Conservation (phyloP, 64 coral and sea anemone species). For the Pachyseris speciosa region DNA sequence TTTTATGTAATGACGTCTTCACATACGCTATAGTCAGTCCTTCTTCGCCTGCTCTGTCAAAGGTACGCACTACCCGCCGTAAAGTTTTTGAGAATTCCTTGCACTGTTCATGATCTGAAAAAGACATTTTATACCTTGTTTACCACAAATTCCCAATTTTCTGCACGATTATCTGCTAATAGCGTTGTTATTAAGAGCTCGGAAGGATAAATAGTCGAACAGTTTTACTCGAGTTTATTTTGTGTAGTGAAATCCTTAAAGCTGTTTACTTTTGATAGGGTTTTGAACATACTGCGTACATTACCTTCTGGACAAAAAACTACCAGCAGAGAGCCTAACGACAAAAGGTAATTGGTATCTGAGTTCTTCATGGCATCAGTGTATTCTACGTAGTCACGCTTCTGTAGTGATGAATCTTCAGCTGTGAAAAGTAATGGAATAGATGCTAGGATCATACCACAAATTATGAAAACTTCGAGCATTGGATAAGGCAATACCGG, state of each 20-base stretch:
- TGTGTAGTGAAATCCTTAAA: too few relatives aligned
- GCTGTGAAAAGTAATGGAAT: neutral
- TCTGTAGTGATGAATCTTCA: slow-evolving; percentile 4
- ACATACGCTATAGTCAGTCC: slow-evolving; percentile 1
- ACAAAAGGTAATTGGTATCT: slow-evolving; percentile 17
- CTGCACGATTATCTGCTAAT: too few relatives aligned
- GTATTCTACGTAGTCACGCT: neutral
- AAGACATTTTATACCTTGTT: neutral
- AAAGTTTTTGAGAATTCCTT: slow-evolving; percentile 16
- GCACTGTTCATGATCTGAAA: slow-evolving; percentile 5
- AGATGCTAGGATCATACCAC: neutral
- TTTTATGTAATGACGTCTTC: neutral
- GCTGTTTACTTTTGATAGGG: too few relatives aligned
- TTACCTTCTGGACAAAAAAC: slow-evolving; percentile 33
- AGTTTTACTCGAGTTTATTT: too few relatives aligned
- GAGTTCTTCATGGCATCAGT: neutral
- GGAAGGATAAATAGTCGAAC: too few relatives aligned
- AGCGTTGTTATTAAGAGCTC: too few relatives aligned
- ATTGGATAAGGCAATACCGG: too few relatives aligned
- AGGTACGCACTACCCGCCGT: slow-evolving; percentile 33
- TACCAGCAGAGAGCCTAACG: neutral
- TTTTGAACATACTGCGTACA: too few relatives aligned
- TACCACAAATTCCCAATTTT: too few relatives aligned
- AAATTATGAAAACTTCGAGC: neutral
- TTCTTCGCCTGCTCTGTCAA: slow-evolving; percentile 19